These are phyloP conservation scores for Drosophila repletoides DNA, from an alignment of 1,140 invertebrate genomes.

Conservation along the genomic window DNA sequence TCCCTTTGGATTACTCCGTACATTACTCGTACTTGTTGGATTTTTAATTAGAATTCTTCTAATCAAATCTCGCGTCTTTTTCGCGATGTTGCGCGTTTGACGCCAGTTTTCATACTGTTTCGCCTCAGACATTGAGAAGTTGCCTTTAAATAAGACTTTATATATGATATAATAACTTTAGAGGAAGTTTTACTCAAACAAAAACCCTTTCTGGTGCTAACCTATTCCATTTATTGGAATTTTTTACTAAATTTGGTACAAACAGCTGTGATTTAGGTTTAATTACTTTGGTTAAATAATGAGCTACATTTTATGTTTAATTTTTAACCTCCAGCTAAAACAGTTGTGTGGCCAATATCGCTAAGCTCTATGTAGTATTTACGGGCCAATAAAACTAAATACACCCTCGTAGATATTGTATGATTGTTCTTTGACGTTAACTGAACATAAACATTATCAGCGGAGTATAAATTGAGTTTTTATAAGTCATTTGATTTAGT, in stretches of 20 bases:
- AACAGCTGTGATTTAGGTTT: not conserved
- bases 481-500: constrained; percentile 12
- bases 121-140: not conserved
- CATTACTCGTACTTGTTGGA: not conserved
- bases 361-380: too few relatives aligned
- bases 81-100: constrained; percentile 55
- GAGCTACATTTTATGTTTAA: too few relatives aligned
- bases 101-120: constrained; percentile 40
- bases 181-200: too few relatives aligned
- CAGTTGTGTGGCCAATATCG: too few relatives aligned
- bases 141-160: constrained; percentile 41
- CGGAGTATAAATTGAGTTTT: not conserved
- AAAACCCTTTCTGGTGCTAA: too few relatives aligned
- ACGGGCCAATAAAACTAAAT: not conserved
- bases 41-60: constrained; percentile 6
- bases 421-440: not conserved
- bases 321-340: too few relatives aligned
- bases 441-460: constrained; percentile 5
- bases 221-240: too few relatives aligned
- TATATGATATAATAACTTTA: too few relatives aligned
- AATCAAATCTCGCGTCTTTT: constrained; percentile 30
- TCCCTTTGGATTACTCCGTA: not conserved
- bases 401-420: not conserved
- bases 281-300: not conserved
- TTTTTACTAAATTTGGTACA: too few relatives aligned